Evolutionary conservation across 1,140 invertebrate species (phyloP).

Genomic region (Lepidostoma basale): DNA sequence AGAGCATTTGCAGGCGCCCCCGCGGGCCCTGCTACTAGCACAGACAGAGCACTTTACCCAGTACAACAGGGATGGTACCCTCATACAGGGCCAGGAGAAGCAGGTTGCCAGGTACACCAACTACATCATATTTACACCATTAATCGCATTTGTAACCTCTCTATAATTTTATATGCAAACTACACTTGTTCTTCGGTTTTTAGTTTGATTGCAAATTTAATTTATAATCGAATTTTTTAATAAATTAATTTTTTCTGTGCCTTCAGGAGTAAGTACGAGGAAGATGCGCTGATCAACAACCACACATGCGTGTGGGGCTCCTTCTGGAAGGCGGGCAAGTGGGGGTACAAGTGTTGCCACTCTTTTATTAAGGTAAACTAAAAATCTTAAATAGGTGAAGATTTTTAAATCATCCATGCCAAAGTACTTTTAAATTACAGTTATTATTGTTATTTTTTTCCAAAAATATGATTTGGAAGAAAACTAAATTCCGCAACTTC

Average conservation of each 20-base stretch:
- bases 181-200: not conserved
- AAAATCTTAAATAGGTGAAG: slow-evolving; percentile 16
- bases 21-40: slow-evolving; percentile 84
- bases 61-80: slow-evolving; percentile 92
- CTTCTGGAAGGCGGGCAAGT: slow-evolving; percentile 88
- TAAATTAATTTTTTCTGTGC: no score
- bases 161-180: no score
- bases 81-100: slow-evolving; percentile 85
- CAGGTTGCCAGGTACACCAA: slow-evolving; percentile 73
- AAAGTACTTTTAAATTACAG: not conserved
- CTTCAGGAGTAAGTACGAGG: slow-evolving; percentile 82
- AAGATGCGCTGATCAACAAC: slow-evolving; percentile 92
- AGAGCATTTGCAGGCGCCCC: slow-evolving; percentile 87
- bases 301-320: slow-evolving; percentile 96
- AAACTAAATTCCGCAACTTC: no score
- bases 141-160: no score
- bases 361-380: slow-evolving; percentile 85
- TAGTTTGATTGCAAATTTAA: not conserved
- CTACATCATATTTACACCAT: no score
- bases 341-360: slow-evolving; percentile 97
- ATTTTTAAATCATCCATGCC: slow-evolving; percentile 12
- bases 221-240: no score
- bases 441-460: not conserved
- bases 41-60: slow-evolving; percentile 97
- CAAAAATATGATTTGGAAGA: not conserved